Conservation (phyloP, 2,113 vertebrate genomes). For the Phrynosoma blainvillii region DNA sequence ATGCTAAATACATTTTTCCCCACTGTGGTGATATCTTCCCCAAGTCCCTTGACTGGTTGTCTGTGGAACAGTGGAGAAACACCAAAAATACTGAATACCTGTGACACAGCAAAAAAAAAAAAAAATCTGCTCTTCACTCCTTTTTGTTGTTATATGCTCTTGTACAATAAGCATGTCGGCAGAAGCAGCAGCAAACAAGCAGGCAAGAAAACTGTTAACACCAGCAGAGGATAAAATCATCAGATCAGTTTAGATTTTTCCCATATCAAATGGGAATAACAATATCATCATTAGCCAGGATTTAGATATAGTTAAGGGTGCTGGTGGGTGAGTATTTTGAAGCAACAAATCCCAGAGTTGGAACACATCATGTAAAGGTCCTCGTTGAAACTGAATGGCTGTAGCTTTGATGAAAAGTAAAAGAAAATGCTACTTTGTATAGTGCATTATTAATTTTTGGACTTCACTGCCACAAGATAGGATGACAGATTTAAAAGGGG, state of each 20-base stretch:
- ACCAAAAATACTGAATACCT: constrained; percentile 19
- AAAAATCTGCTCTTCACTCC: too few species aligned
- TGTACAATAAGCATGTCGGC: not conserved
- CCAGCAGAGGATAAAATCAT: not conserved
- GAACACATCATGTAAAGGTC: too few species aligned
- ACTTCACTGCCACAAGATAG: too few species aligned
- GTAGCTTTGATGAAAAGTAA: too few species aligned
- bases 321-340: not conserved
- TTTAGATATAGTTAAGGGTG: too few species aligned
- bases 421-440: too few species aligned
- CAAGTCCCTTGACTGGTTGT: not conserved
- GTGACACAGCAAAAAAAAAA: not conserved
- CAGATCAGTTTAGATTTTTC: not conserved
- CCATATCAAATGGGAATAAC: not conserved
- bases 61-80: not conserved
- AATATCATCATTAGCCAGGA: not conserved
- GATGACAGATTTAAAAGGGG: too few species aligned
- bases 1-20: constrained; percentile 22
- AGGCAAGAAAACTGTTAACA: not conserved
- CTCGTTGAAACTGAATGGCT: too few species aligned
- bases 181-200: not conserved
- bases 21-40: not conserved
- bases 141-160: not conserved
- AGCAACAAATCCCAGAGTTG: too few species aligned
- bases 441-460: too few species aligned